phyloP scores from a whole-genome alignment of 2,797 vertebrate genomes.

The Rhinella marina region DNA sequence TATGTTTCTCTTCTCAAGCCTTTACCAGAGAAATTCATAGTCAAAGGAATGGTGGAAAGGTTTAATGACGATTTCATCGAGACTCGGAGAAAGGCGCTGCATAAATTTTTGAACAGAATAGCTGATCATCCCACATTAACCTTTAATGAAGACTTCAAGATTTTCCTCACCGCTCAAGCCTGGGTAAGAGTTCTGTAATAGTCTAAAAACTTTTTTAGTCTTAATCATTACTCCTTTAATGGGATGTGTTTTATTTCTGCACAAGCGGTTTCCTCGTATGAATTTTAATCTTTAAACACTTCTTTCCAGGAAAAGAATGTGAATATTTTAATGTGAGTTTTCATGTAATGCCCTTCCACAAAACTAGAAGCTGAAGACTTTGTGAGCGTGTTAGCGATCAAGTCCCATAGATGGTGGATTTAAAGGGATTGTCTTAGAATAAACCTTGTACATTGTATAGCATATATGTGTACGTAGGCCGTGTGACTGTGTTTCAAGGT shows the following conservation, averaged over 20 bases:
- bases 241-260: not conserved
- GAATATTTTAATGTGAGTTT: not conserved
- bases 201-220: not conserved
- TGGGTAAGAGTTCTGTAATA: conserved; percentile 72
- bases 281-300: conserved; percentile 36
- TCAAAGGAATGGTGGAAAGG: conserved; percentile 95
- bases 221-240: conserved; percentile 17
- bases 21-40: conserved; percentile 95
- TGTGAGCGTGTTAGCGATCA: too few relatives aligned
- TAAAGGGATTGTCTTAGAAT: too few relatives aligned
- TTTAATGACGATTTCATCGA: conserved; percentile 95
- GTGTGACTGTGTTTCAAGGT: too few relatives aligned
- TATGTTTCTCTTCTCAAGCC: conserved; percentile 76
- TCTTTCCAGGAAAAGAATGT: not conserved
- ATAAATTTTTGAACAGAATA: conserved; percentile 89
- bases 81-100: conserved; percentile 88
- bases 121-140: conserved; percentile 92
- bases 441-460: too few relatives aligned
- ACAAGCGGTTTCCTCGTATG: conserved; percentile 6
- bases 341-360: not conserved
- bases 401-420: too few relatives aligned
- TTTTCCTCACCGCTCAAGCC: conserved; percentile 90
- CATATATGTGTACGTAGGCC: too few relatives aligned
- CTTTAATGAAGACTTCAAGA: conserved; percentile 86
- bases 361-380: too few relatives aligned